Base-by-base conservation (phyloP, 2,888 invertebrate genomes). In the Drosophila gaucha region DNA sequence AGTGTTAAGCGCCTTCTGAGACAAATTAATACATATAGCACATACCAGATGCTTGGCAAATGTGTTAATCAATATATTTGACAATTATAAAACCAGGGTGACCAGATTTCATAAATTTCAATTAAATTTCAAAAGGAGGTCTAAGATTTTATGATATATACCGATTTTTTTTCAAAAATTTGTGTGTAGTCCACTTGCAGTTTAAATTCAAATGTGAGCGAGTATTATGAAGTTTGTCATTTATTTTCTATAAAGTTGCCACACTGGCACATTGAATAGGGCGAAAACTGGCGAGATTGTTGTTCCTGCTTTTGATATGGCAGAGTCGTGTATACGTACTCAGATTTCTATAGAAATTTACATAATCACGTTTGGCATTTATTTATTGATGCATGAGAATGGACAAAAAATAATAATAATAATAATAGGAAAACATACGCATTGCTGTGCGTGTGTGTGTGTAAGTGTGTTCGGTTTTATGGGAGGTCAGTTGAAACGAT, bases 341-440 rank as follows among this genome's bases (percentile, higher is more conserved):
- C 72, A 84, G 74, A 84, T 79, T 80, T 75, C 86, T 69, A 78
- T 83, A 64, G 73, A 80, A 75, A 83, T 84, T 84, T 86, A 79
- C 86, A 84, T 84, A 85, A 86, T 85, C 86, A 85, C 82, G 84
- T 84, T 78, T 79, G 86, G 73, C 82, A 86, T 83, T 85, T 86
- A 82, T 86, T 85, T 86, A 85, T 85, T 86, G 84, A 86, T 70
- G 84, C 84, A 79, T 84, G 70, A 39, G 54, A 65, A 41, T 41
- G 60, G 38, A 54, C 38, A 20, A 47, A 44, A 49, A 41, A 31
- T 24, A 16, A 36, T 41, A 74, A 74, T 65, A 67, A 73, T 73
- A 74, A 69, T 71, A 72, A 67, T 50, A 35, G 6, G 33, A 24
- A 33, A 46, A 28, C 39, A 55, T 66, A 46, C 59, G 49, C 43